Percentiles rank a stretch among this genome's conserved stretches.
Evolutionary conservation across 2,888 invertebrate species (phyloP).

Genomic region (Lasius platythorax): DNA sequence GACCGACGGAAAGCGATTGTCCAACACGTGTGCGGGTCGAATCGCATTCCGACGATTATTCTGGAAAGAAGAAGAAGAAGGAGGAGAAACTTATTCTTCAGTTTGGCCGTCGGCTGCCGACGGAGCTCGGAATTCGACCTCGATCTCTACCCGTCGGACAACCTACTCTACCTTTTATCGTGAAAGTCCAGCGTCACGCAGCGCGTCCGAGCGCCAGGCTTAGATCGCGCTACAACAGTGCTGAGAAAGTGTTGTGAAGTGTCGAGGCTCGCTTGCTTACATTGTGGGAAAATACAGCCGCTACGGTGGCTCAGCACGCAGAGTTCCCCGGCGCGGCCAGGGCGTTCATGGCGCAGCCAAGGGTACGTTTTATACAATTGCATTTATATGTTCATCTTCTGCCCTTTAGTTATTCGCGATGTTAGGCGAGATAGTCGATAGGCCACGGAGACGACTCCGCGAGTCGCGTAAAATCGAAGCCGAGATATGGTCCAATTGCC

Average conservation of each 20-base stretch:
- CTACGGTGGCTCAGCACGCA: conserved; percentile 88
- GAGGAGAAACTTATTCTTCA: neutral
- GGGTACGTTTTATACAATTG: conserved; percentile 89
- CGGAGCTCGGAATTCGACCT: neutral
- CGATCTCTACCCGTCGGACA: conserved; percentile 3
- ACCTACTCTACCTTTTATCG: neutral
- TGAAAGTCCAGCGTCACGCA: conserved; percentile 17
- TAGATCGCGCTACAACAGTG: conserved; percentile 44
- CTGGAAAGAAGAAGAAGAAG: neutral
- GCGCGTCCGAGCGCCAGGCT: conserved; percentile 49
- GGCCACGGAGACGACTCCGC: neutral
- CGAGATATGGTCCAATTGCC: neutral
- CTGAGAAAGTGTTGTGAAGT: conserved; percentile 75
- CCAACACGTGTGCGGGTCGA: neutral
- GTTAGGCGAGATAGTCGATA: neutral
- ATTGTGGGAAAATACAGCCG: conserved; percentile 86
- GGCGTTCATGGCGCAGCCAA: conserved; percentile 96
- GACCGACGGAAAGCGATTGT: conserved; percentile 15
- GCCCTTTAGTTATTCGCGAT: neutral
- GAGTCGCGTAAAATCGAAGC: neutral
- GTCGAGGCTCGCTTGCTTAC: conserved; percentile 73
- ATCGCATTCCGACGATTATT: neutral
- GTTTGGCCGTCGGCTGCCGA: conserved; percentile 20
- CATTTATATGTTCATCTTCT: neutral
- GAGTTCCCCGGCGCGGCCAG: conserved; percentile 90